Base-by-base conservation (phyloP, 2,888 invertebrate species). In the Mythimna pallens region DNA sequence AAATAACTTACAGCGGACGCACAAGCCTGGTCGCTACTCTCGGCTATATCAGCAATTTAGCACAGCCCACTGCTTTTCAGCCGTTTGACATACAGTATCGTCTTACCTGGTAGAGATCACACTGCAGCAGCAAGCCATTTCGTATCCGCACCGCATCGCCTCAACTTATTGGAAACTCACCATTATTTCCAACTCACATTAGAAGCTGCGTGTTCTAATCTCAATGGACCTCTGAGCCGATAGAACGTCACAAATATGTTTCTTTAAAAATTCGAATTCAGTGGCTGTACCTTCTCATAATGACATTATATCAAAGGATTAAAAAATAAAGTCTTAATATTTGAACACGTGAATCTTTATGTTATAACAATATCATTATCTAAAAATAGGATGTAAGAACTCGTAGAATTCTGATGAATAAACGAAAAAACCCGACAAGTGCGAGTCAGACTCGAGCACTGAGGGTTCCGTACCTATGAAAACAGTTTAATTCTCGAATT, bases 251-350 rank as follows among this genome's bases (percentile, higher is more conserved):
- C 36, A 55, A 58, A 58, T 25, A 7, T 47, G 3, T 74, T 36
- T 25, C 58, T n/a, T 43, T n/a, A 34, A 59, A 12, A 58, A 34
- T 72, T 72, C 36, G 59, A 74, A 74, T 50, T 76, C 76, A 74
- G 47, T 61, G 73, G 73, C 76, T 9, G 43, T 75, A 58, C 76
- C 40, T 73, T 75, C 22, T 30, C n/a, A 64, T 40, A 30, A 20
- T 55, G 14, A n/a, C 9, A n/a, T n/a, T 52, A 52, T n/a, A 8
- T 43, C 14, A 67, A 52, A 40, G 3, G 14, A n/a, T n/a, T 12
- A n/a, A 36, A 8, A 12, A 57, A 57, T 14, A 47, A 25, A 2
- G 10, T 17, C 14, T 47, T 43, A 22, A 40, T 6, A 40, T 30
- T 54, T 17, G 8, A 25, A 25, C n/a, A 66, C 47, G 5, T 43